Base-by-base conservation (phyloP, 2,888 invertebrate species). In the Xestia xanthographa region DNA sequence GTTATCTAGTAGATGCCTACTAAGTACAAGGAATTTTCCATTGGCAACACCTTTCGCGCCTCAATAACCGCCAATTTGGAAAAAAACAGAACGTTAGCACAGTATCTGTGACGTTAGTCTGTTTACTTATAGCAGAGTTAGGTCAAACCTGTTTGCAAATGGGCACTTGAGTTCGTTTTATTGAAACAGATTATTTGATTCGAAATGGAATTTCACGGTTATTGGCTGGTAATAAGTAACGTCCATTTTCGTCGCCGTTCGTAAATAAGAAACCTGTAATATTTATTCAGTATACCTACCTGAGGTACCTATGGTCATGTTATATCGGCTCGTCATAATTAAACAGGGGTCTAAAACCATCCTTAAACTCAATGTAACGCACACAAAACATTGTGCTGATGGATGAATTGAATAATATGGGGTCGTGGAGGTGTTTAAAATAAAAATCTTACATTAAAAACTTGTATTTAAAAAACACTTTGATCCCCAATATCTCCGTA, bases 31-130 rank as follows among this genome's bases (percentile, higher is more conserved):
- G 56, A 80, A 68, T 75, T 80, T 83, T 86, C 85, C 85, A 66
- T 62, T 56, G 1, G 62, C 72, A 80, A 80, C 87, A 75, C 86
- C 86, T 80, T 66, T 29, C n/a, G 29, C 66, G 34, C 58, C 50
- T 60, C 41, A 62, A 53, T 63, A 68, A 79, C 45, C 34, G 65
- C 26, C 45, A 34, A 56, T 53, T 22, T 66, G 14, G 14, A 45
- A 68, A 66, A 77, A 56, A 69, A 53, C 50, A 17, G 26, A 41
- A 43, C 34, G 20, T n/a, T n/a, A n/a, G n/a, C n/a, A n/a, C n/a
- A n/a, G n/a, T n/a, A n/a, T n/a, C n/a, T n/a, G n/a, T n/a, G n/a
- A n/a, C n/a, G n/a, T 2, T 53, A 12, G 4, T 48, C 8, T 48
- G 22, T 72, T 53, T 45, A 66, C 34, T 22, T 6, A 26, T 38